Evolutionary conservation across 2,888 invertebrate genomes (phyloP).

Genomic region (Eulithis prunata): DNA sequence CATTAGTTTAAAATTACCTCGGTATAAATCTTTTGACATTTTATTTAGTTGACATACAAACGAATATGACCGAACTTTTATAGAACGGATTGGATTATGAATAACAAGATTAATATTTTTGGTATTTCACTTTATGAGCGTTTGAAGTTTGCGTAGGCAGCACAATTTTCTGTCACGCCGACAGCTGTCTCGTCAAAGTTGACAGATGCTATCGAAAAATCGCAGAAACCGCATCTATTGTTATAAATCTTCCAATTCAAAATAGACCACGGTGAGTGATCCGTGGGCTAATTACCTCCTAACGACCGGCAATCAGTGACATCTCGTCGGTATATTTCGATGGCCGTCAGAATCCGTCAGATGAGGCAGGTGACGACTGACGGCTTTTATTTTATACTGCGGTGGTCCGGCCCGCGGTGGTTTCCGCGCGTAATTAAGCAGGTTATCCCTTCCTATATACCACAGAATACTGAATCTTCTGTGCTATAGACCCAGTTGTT

Average conservation of each 20-base stretch:
- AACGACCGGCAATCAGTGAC: slow-evolving; percentile 79
- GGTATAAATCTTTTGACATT: too few relatives aligned
- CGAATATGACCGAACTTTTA: too few relatives aligned
- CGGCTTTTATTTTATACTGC: slow-evolving; percentile 76
- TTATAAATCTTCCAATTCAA: slow-evolving; percentile 49
- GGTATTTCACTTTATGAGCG: slow-evolving; percentile 17
- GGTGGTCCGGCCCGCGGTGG: not conserved
- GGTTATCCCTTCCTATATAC: not conserved
- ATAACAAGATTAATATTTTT: not conserved
- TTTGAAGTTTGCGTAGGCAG: slow-evolving; percentile 37
- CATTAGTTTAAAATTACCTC: too few relatives aligned
- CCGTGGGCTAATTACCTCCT: slow-evolving; percentile 80
- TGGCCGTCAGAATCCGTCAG: slow-evolving; percentile 61
- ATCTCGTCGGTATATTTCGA: slow-evolving; percentile 72
- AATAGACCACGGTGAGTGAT: slow-evolving; percentile 76
- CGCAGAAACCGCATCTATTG: slow-evolving; percentile 48
- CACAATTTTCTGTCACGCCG: slow-evolving; percentile 38
- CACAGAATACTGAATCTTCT: too few relatives aligned
- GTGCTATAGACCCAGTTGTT: too few relatives aligned
- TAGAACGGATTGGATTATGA: too few relatives aligned
- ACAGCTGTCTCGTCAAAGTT: slow-evolving; percentile 37
- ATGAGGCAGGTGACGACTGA: slow-evolving; percentile 68
- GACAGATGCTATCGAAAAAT: slow-evolving; percentile 42
- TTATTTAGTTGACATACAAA: too few relatives aligned
- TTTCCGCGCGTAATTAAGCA: not conserved